Evolutionary conservation across 1,140 invertebrate genomes (phyloP).

Genomic region (Macrocentrus cingulum): DNA sequence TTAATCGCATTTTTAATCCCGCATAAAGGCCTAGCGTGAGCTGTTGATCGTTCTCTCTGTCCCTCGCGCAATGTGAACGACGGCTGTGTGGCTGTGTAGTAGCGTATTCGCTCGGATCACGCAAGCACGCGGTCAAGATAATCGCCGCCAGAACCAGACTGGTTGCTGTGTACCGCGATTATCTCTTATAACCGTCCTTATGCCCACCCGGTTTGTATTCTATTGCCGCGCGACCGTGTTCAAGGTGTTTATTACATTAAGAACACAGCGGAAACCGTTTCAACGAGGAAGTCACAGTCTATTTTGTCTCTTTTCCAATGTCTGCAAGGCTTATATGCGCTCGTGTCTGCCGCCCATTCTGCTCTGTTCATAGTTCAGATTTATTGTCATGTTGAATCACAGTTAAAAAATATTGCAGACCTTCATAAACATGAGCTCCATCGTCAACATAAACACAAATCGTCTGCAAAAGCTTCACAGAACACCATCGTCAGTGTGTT

Average conservation of each 20-base stretch:
- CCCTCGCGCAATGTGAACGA: conserved; percentile 12
- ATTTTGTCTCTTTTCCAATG: background rate
- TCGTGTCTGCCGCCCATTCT: background rate
- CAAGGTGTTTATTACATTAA: conserved; percentile 20
- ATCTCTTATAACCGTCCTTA: conserved; percentile 11
- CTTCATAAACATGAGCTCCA: too few species aligned
- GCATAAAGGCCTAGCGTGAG: conserved; percentile 15
- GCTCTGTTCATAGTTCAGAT: too few species aligned
- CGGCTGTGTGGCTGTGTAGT: background rate
- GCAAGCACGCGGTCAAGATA: conserved; percentile 10
- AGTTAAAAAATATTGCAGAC: too few species aligned
- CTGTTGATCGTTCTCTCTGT: background rate
- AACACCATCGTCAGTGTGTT: too few species aligned
- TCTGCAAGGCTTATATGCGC: background rate
- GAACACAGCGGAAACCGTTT: conserved; percentile 2
- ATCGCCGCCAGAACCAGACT: conserved; percentile 6
- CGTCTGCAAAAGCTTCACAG: too few species aligned
- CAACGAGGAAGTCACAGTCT: conserved; percentile 8
- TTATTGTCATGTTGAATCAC: too few species aligned
- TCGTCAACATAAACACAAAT: too few species aligned
- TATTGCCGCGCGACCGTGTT: conserved; percentile 7
- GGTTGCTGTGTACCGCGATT: conserved; percentile 6
- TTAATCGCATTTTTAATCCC: conserved; percentile 49
- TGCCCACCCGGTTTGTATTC: conserved; percentile 21
- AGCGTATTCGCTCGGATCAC: background rate